These are phyloP conservation scores for Caenorhabditis sulstoni DNA, from an alignment of 2,888 invertebrate genomes.

Conservation along the genomic window DNA sequence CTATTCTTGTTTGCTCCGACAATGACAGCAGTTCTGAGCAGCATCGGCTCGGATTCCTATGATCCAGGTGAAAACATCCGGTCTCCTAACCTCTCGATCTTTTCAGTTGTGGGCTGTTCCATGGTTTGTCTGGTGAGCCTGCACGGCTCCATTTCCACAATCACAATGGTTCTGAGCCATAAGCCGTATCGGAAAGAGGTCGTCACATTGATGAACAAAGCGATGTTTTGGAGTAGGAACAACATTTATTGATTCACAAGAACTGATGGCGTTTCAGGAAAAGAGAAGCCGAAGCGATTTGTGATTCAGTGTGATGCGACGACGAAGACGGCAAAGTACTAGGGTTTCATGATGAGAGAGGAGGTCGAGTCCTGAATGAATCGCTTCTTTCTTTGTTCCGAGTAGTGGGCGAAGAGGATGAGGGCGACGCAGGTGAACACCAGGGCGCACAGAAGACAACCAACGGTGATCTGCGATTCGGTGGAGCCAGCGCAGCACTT, in stretches of 20 bases:
- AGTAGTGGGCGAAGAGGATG: too few species aligned
- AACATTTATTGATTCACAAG: not conserved
- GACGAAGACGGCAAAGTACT: not conserved
- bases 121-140: slow-evolving; percentile 18
- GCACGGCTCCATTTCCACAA: slow-evolving; percentile 21
- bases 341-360: not conserved
- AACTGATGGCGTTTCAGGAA: not conserved
- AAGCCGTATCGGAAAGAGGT: slow-evolving; percentile 21
- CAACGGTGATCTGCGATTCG: too few species aligned
- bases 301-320: not conserved
- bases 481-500: too few species aligned
- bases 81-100: not conserved
- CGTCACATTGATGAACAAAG: not conserved
- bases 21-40: not conserved
- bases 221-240: slow-evolving; percentile 11
- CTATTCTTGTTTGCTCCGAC: slow-evolving; percentile 15
- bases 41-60: slow-evolving; percentile 11
- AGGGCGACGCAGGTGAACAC: too few species aligned
- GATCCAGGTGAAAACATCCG: slow-evolving; percentile 13
- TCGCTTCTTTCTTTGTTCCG: too few species aligned
- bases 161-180: slow-evolving; percentile 26
- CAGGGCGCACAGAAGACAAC: too few species aligned
- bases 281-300: not conserved
- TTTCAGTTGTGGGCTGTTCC: slow-evolving; percentile 9
- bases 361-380: too few species aligned